Conservation (phyloP, 2,888 invertebrate genomes). For the Ceramica pisi region DNA sequence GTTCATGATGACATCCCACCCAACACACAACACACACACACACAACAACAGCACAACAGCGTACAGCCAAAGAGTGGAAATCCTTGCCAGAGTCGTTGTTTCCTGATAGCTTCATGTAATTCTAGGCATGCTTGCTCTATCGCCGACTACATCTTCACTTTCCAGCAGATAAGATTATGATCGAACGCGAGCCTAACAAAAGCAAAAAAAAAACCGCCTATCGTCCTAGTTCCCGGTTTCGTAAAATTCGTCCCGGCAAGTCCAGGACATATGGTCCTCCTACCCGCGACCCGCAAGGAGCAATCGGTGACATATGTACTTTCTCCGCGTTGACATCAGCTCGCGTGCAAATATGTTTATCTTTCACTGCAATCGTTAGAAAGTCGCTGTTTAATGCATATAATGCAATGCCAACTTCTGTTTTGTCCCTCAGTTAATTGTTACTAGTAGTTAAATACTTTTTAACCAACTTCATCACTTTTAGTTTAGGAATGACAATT, state of each 20-base stretch:
- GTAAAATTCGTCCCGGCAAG: neutral
- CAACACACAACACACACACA: no score
- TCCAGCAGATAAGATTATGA: no score
- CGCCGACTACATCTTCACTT: no score
- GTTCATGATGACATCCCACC: no score
- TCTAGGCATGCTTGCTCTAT: no score
- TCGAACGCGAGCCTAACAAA: no score
- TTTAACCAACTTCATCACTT: no score
- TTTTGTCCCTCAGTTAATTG: conserved; percentile 49
- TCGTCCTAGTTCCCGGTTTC: neutral
- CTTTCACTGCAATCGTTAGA: conserved; percentile 68
- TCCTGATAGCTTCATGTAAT: no score
- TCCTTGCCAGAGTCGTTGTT: no score
- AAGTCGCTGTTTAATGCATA: conserved; percentile 62
- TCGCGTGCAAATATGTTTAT: conserved; percentile 74
- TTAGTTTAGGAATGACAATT: conserved; percentile 9
- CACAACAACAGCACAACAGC: no score
- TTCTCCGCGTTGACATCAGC: conserved; percentile 70
- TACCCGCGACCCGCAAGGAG: conserved; percentile 57
- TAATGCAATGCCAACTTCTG: conserved; percentile 45
- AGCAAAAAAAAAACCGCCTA: neutral
- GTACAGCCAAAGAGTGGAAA: no score
- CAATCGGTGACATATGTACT: conserved; percentile 69
- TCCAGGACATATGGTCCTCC: conserved; percentile 18
- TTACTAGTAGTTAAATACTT: conserved; percentile 34